Conservation (phyloP, 2,888 invertebrate species). For the Leptopterna dolabrata region DNA sequence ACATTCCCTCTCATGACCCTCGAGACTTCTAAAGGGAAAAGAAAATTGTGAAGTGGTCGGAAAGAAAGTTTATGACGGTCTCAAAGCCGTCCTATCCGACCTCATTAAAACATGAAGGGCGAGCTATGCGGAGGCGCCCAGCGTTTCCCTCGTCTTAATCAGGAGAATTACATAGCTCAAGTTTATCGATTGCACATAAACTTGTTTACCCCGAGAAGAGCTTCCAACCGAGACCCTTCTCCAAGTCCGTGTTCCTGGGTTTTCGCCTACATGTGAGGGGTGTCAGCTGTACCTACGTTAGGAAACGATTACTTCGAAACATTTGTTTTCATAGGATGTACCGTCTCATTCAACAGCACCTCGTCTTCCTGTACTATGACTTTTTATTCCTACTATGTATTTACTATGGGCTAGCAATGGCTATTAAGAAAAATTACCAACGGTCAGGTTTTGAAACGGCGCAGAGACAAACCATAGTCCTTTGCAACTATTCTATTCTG, state of each 20-base stretch:
- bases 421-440: too few species aligned
- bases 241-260: background rate
- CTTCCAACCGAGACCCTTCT: background rate
- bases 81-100: background rate
- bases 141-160: constrained; percentile 17
- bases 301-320: too few species aligned
- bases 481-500: too few species aligned
- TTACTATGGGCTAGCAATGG: too few species aligned
- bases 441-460: too few species aligned
- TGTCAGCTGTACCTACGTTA: too few species aligned
- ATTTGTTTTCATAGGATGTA: too few species aligned
- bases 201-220: constrained; percentile 19
- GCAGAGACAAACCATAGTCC: too few species aligned
- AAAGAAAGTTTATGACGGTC: background rate
- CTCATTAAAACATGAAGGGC: constrained; percentile 43
- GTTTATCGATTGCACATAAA: constrained; percentile 42
- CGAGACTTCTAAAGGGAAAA: background rate
- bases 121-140: background rate
- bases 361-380: too few species aligned
- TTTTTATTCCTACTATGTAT: too few species aligned
- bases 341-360: too few species aligned
- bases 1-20: background rate
- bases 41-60: background rate
- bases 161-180: constrained; percentile 46
- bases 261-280: background rate